A percentile compares a stretch with the other conserved stretches of the same genome.
These are phyloP conservation scores for Trachurus trachurus DNA, from an alignment of 2,797 vertebrate genomes.

Conservation along the genomic window DNA sequence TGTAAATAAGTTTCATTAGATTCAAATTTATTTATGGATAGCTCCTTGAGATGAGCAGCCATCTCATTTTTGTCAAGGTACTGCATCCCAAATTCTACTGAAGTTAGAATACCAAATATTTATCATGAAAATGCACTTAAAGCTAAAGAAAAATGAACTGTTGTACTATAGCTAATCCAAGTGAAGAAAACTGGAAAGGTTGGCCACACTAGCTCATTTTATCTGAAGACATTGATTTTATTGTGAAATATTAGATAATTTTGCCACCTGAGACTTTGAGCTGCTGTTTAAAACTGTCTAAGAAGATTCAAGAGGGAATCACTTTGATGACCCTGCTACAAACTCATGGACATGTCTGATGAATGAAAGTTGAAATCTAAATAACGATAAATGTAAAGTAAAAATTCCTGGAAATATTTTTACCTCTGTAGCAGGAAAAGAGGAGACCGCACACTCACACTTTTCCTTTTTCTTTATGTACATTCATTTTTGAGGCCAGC, in stretches of 20 bases:
- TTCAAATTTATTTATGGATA: no score
- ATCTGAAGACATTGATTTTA: not conserved
- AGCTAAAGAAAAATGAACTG: no score
- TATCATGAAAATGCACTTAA: not conserved
- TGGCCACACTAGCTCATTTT: no score
- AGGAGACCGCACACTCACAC: no score
- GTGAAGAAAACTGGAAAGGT: not conserved
- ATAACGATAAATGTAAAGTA: no score
- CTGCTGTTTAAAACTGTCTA: not conserved
- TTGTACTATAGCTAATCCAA: not conserved
- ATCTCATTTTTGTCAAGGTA: no score
- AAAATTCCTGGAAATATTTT: not conserved
- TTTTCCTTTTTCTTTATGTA: no score
- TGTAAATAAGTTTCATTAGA: not conserved
- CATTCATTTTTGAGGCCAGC: no score
- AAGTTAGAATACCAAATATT: not conserved
- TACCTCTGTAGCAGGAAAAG: not conserved
- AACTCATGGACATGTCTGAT: not conserved
- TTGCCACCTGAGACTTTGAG: not conserved
- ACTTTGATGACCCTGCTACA: not conserved
- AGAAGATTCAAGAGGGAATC: not conserved
- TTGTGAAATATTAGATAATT: not conserved
- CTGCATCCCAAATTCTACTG: not conserved
- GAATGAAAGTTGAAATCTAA: no score
- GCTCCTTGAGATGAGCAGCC: no score